These are phyloP conservation scores for Venusia cambrica DNA, from an alignment of 2,888 invertebrate genomes.

Conservation along the genomic window DNA sequence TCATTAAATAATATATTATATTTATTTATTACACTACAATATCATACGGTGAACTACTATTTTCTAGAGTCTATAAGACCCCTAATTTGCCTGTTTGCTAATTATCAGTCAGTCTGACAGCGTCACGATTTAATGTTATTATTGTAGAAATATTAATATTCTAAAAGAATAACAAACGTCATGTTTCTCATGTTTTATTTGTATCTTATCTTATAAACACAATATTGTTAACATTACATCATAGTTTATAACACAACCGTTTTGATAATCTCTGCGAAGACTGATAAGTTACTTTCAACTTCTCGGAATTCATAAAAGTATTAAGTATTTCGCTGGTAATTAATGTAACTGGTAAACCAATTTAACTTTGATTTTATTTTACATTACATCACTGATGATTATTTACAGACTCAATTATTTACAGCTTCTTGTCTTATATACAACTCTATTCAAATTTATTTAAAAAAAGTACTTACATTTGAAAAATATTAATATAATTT, in stretches of 20 bases:
- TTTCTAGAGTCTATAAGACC: too few species aligned
- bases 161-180: constrained; percentile 35
- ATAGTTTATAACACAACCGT: constrained; percentile 78
- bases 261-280: constrained; percentile 57
- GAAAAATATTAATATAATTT: too few species aligned
- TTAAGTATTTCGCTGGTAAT: constrained; percentile 53
- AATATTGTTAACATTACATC: constrained; percentile 63
- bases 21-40: too few species aligned
- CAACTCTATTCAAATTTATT: constrained; percentile 28
- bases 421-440: constrained; percentile 45
- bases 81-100: too few species aligned
- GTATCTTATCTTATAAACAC: constrained; percentile 68
- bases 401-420: constrained; percentile 48
- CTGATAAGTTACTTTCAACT: constrained; percentile 41
- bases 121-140: too few species aligned
- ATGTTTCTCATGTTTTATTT: constrained; percentile 49
- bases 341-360: constrained; percentile 54
- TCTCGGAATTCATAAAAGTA: constrained; percentile 37
- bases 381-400: constrained; percentile 35
- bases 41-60: too few species aligned
- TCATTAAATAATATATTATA: too few species aligned
- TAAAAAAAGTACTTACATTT: too few species aligned
- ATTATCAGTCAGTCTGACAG: too few species aligned
- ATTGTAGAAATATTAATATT: too few species aligned
- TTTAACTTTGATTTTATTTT: constrained; percentile 39